phyloP scores from a whole-genome alignment of 2,113 vertebrate genomes.

The Indri indri region DNA sequence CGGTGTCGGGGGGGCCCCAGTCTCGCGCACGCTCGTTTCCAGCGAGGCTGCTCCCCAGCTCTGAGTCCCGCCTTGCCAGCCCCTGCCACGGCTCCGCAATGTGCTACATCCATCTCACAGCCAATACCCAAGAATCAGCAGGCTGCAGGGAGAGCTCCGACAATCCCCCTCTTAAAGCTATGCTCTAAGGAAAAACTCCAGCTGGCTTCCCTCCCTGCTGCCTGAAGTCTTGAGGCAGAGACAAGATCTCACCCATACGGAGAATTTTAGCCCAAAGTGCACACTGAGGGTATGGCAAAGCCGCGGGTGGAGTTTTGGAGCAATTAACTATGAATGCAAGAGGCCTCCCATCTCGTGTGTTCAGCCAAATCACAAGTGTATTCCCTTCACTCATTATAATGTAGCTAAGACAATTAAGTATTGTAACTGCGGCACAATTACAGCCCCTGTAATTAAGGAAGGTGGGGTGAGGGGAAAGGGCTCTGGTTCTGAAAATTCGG shows the following conservation, averaged over 20 bases:
- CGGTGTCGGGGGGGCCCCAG: too few relatives aligned
- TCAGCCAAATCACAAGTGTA: constrained; percentile 9
- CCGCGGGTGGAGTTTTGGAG: background rate
- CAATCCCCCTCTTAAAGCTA: background rate
- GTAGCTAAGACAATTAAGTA: background rate
- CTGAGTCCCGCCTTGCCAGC: background rate
- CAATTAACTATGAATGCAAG: constrained; percentile 32
- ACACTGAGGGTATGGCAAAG: background rate
- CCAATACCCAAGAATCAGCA: background rate
- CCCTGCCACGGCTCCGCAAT: background rate
- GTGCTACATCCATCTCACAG: background rate
- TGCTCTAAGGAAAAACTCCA: background rate
- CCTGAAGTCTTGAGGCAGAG: background rate
- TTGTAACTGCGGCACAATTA: constrained; percentile 13
- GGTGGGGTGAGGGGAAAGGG: background rate
- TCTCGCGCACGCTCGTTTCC: too few relatives aligned
- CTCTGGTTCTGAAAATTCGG: background rate
- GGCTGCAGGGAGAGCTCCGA: background rate
- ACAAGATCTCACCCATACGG: background rate
- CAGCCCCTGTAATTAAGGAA: constrained; percentile 15
- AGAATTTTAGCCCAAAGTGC: background rate
- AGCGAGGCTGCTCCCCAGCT: background rate
- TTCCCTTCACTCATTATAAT: constrained; percentile 1
- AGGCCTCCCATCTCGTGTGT: background rate
- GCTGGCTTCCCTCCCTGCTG: background rate